These are phyloP conservation scores for Chelon auratus DNA, from an alignment of 2,797 vertebrate genomes.

Conservation along the genomic window DNA sequence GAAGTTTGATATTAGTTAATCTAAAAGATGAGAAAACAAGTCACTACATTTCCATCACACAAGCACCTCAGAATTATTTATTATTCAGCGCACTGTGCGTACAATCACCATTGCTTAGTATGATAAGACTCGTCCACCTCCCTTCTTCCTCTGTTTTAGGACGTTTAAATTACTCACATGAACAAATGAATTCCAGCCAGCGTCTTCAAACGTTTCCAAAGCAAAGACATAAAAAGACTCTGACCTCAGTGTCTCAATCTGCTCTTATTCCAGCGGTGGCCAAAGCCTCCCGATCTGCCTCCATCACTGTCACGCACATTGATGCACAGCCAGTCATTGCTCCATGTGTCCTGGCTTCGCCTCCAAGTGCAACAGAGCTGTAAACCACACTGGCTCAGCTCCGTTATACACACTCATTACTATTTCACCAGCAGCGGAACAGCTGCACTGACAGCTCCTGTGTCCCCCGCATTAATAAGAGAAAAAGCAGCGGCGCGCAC, in stretches of 20 bases:
- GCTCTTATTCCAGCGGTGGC: constrained; percentile 21
- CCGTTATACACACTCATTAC: constrained; percentile 83
- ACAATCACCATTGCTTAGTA: neutral
- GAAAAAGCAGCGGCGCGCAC: constrained; percentile 60
- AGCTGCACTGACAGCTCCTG: constrained; percentile 83
- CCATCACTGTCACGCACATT: constrained; percentile 27
- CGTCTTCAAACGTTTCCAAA: constrained; percentile 12
- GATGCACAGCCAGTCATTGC: constrained; percentile 18
- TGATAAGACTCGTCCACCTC: neutral
- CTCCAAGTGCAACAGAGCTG: constrained; percentile 52
- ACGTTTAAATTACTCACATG: neutral
- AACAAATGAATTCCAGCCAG: neutral
- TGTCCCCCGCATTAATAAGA: constrained; percentile 84
- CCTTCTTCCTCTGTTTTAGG: neutral
- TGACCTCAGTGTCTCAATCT: constrained; percentile 40
- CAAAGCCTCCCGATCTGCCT: constrained; percentile 29
- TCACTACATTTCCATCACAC: neutral
- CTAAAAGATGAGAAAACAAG: neutral
- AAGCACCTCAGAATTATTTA: neutral
- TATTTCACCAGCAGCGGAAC: constrained; percentile 84
- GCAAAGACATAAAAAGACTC: constrained; percentile 19
- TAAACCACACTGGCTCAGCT: constrained; percentile 78
- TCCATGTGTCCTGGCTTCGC: constrained; percentile 34
- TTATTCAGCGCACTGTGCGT: neutral
- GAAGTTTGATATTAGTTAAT: neutral